A percentile compares a stretch with the other conserved stretches of the same genome.
These are phyloP conservation scores for Trichopria drosophilae DNA, from an alignment of 2,888 invertebrate genomes.

Conservation along the genomic window DNA sequence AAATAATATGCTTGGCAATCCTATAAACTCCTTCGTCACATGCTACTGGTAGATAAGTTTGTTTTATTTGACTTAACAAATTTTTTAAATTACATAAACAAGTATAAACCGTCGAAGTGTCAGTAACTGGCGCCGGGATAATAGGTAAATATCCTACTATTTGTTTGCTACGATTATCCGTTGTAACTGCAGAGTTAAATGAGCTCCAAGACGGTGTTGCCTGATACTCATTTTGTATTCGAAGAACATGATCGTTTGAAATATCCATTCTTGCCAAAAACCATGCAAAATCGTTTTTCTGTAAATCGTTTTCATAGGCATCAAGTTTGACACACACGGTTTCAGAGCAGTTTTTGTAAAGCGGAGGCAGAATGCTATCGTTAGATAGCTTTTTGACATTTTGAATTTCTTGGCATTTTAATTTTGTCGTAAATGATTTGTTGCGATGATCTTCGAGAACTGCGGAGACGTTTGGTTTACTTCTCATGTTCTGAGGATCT, in stretches of 20 bases:
- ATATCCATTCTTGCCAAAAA: neutral
- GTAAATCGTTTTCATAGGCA: neutral
- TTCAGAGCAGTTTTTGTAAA: neutral
- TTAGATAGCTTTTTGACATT: neutral
- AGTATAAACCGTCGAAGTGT: constrained; percentile 18
- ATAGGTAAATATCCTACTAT: constrained; percentile 14
- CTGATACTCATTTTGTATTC: neutral
- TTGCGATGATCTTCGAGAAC: neutral
- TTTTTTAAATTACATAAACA: constrained; percentile 12
- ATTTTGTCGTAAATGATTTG: neutral
- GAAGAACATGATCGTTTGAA: neutral
- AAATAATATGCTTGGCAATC: constrained; percentile 10
- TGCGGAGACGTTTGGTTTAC: neutral
- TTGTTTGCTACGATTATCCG: neutral
- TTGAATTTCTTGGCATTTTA: constrained; percentile 4
- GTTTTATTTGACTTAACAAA: constrained; percentile 12
- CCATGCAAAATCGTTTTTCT: neutral
- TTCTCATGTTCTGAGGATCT: neutral
- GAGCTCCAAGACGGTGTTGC: neutral
- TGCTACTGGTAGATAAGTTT: constrained; percentile 7
- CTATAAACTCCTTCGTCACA: constrained; percentile 23
- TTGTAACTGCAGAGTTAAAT: neutral
- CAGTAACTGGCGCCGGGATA: constrained; percentile 11
- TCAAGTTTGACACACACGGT: neutral
- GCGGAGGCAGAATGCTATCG: neutral